Conservation (phyloP, 2,113 vertebrate genomes). For the Megaptera novaeangliae region DNA sequence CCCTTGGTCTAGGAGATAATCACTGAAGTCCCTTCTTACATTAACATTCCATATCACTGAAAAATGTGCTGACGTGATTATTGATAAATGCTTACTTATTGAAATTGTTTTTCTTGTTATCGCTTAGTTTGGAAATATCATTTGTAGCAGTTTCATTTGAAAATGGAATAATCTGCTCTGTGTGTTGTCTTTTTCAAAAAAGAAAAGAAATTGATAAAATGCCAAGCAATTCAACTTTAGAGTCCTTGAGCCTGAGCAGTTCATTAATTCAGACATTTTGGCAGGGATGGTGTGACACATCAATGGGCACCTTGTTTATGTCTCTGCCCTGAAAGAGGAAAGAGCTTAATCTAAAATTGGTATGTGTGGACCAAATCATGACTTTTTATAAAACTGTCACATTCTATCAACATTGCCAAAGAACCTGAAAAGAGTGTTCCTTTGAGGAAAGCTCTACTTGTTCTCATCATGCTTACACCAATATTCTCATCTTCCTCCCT, state of each 20-base stretch:
- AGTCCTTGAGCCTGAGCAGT: not conserved
- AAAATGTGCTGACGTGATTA: conserved; percentile 30
- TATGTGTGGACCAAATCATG: conserved; percentile 44
- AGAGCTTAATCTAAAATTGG: conserved; percentile 38
- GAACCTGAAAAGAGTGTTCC: not conserved
- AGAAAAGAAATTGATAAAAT: conserved; percentile 30
- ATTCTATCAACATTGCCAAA: conserved; percentile 2
- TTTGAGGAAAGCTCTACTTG: not conserved
- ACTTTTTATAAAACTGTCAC: conserved; percentile 47
- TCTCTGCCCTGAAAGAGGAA: conserved; percentile 35
- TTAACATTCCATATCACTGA: not conserved
- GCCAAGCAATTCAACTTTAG: not conserved
- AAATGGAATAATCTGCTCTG: not conserved
- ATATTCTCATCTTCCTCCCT: not conserved
- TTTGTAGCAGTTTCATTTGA: conserved; percentile 35
- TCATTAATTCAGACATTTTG: conserved; percentile 52
- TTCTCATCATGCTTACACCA: not conserved
- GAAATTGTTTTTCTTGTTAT: conserved; percentile 16
- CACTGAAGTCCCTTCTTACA: not conserved
- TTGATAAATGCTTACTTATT: conserved; percentile 2
- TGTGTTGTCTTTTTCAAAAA: not conserved
- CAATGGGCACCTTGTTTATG: not conserved
- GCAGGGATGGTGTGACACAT: not conserved
- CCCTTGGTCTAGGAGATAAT: not conserved
- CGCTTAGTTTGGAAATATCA: not conserved